Base-by-base conservation (phyloP, 1,140 invertebrate species). In the Hylyphantes graminicola region DNA sequence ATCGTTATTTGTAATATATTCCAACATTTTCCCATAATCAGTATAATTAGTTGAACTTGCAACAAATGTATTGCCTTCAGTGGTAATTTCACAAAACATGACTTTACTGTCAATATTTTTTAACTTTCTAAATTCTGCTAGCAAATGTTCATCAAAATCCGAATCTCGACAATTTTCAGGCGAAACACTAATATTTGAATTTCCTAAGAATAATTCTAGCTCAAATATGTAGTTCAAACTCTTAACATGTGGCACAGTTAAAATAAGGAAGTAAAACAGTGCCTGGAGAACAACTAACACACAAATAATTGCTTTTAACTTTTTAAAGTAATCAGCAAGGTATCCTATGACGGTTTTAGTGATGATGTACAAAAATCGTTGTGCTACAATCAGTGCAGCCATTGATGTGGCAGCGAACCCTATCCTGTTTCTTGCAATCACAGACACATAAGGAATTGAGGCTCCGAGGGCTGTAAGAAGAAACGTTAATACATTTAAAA, bases 381-480 rank as follows among this genome's bases (percentile, higher is more conserved):
- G 87, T 9, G 88, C 63, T 21, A 87, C 87, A 73, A 88, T 89
- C 54, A 90, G 87, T 8, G 88, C 84, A 21, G 87, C 89, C 11
- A 88, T 68, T 70, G 89, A 86, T 13, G 87, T 85, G 0, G 87
- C 82, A 0, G 88, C 86, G n/a, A 89, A 79, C 19, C 87, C 88
- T 57, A 90, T 80, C 65, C 48, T 80, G 19, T 87, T 77, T 76
- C 87, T 88, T 85, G 88, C 89, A 78, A 88, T 89, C 2, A 89
- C 70, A 4, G 88, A 59, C 11, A 90, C 84, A 77, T 88, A 90
- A 8, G 90, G 90, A 11, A 90, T 53, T 12, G 90, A 83, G 63
- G 86, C 87, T 10, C 88, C 88, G 35, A 89, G 75, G 59, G 70
- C 82, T 85, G 19, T 0, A 48, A 65, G 54, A 61, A 51, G 9